phyloP scores from a whole-genome alignment of 2,113 vertebrate species.

The human region GRCh38 chr2:62847001-62847500 shows the following conservation, averaged over 20 bases:
- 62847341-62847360: neutral
- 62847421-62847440: neutral
- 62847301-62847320: too few relatives aligned
- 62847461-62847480: neutral
- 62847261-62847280: neutral
- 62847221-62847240: neutral
- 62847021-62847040: neutral
- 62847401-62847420: neutral
- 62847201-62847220: neutral
- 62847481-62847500: neutral
- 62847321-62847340: neutral
- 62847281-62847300: neutral
- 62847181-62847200: neutral
- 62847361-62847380: neutral
- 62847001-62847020: neutral
- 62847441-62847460: neutral
- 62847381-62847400: neutral
- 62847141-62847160: conserved; percentile 8
- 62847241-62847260: neutral
- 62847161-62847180: neutral
- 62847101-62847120: neutral
- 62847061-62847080: neutral
- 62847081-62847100: neutral
- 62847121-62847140: neutral
- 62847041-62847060: neutral